A percentile compares a stretch with the other conserved stretches of the same genome.
These are phyloP conservation scores for Ashinkailepas kermadecensis DNA, from an alignment of 2,888 invertebrate species.

Conservation along the genomic window DNA sequence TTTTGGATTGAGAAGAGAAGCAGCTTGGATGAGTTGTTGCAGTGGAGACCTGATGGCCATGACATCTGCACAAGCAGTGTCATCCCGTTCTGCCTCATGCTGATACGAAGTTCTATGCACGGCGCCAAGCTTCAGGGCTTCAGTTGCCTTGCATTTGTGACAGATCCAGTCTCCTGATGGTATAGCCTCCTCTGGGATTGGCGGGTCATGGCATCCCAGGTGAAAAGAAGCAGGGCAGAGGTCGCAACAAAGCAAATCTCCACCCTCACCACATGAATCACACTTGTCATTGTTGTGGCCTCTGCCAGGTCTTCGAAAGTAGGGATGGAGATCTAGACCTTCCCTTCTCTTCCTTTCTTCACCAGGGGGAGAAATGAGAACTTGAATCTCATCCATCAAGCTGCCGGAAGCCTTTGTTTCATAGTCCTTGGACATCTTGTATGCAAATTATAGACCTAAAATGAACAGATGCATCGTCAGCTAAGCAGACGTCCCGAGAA, in stretches of 20 bases:
- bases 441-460: too few relatives aligned
- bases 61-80: background rate
- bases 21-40: constrained; percentile 60
- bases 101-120: background rate
- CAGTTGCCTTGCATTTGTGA: constrained; percentile 29
- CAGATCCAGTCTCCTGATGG: constrained; percentile 49
- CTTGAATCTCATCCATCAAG: constrained; percentile 57
- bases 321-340: constrained; percentile 61
- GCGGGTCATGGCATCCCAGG: constrained; percentile 91
- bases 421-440: background rate
- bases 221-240: constrained; percentile 94
- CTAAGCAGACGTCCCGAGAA: too few relatives aligned
- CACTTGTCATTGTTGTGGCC: constrained; percentile 89
- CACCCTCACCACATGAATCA: constrained; percentile 89
- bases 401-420: background rate
- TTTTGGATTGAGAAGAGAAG: constrained; percentile 74
- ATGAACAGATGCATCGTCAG: too few relatives aligned
- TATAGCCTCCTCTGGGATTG: constrained; percentile 78
- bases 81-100: background rate
- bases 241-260: constrained; percentile 91
- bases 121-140: constrained; percentile 18
- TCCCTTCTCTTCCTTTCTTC: constrained; percentile 52
- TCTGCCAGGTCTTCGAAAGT: constrained; percentile 75
- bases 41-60: background rate
- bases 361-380: constrained; percentile 76